Evolutionary conservation across 2,113 vertebrate genomes (phyloP).

Genomic region (Oncorhynchus masou): DNA sequence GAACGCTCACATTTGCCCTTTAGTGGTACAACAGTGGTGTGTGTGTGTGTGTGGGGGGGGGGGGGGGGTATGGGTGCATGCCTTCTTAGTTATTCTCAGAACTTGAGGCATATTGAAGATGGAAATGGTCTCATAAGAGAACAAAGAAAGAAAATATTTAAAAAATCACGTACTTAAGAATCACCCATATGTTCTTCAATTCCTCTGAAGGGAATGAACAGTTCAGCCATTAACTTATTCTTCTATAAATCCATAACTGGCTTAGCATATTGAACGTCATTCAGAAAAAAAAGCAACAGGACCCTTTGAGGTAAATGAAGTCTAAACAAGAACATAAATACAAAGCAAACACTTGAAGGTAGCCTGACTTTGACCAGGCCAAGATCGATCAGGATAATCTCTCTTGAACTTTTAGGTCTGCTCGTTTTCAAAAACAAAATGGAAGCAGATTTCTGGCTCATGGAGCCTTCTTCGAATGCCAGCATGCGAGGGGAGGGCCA

Average conservation of each 20-base stretch:
- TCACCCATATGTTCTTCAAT: no score
- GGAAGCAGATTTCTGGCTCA: slow-evolving; percentile 27
- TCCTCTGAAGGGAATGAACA: no score
- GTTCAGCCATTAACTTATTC: slow-evolving; percentile 3
- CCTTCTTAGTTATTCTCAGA: background rate
- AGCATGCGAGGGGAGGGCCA: slow-evolving; percentile 20
- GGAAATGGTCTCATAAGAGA: no score
- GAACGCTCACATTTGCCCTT: slow-evolving; percentile 23
- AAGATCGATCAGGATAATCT: slow-evolving; percentile 1
- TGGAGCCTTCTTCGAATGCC: background rate
- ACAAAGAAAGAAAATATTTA: no score
- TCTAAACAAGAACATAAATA: slow-evolving; percentile 3
- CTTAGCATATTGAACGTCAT: background rate
- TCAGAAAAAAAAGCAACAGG: no score
- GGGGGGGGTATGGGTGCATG: background rate
- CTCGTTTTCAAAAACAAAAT: slow-evolving; percentile 4
- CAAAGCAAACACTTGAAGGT: slow-evolving; percentile 1
- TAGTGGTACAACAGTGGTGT: slow-evolving; percentile 13
- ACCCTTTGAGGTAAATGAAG: background rate
- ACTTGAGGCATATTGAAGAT: no score
- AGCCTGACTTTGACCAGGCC: slow-evolving; percentile 18
- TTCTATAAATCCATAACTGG: background rate
- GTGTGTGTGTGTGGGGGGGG: background rate
- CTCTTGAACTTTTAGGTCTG: slow-evolving; percentile 5
- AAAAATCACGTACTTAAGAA: no score